A percentile compares a stretch with the other conserved stretches of the same genome.
Evolutionary conservation across 2,797 vertebrate species (phyloP).

Genomic region (Smutsia temminckii): DNA sequence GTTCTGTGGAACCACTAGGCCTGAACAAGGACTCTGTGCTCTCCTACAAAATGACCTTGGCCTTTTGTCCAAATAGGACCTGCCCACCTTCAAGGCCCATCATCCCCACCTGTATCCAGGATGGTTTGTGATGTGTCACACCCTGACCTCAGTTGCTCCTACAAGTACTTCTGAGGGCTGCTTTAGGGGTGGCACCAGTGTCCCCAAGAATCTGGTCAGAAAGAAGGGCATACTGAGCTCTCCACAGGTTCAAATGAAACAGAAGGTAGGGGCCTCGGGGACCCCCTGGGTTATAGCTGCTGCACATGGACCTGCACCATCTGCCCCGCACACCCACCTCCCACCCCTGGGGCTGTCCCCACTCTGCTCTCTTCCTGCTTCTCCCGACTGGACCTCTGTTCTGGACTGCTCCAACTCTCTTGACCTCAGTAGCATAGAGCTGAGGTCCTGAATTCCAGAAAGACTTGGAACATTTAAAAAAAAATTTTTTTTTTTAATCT

Average conservation of each 20-base stretch:
- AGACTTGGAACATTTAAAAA: not conserved
- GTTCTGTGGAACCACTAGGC: not conserved
- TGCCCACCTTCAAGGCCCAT: not conserved
- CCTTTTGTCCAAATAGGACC: not conserved
- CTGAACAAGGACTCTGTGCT: not conserved
- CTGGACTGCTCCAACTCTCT: not conserved
- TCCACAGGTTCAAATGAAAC: not conserved
- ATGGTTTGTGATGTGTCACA: not conserved
- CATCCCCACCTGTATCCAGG: not conserved
- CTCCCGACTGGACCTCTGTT: not conserved
- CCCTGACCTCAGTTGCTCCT: not conserved
- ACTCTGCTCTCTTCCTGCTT: not conserved
- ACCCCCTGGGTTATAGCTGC: not conserved
- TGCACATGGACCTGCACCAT: accelerated
- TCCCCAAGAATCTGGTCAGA: not conserved
- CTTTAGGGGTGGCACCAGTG: not conserved
- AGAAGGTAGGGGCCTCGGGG: not conserved
- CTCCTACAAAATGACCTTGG: not conserved
- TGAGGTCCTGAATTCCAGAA: constrained; percentile 9
- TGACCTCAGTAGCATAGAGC: not conserved
- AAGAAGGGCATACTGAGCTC: not conserved
- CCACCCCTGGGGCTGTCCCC: not conserved
- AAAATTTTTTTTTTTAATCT: not conserved
- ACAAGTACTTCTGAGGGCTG: not conserved
- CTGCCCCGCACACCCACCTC: no score